Evolutionary conservation across 2,797 vertebrate species (phyloP), one percentile per base, ranked within the genome.

Genomic region (Meda fulgida): DNA sequence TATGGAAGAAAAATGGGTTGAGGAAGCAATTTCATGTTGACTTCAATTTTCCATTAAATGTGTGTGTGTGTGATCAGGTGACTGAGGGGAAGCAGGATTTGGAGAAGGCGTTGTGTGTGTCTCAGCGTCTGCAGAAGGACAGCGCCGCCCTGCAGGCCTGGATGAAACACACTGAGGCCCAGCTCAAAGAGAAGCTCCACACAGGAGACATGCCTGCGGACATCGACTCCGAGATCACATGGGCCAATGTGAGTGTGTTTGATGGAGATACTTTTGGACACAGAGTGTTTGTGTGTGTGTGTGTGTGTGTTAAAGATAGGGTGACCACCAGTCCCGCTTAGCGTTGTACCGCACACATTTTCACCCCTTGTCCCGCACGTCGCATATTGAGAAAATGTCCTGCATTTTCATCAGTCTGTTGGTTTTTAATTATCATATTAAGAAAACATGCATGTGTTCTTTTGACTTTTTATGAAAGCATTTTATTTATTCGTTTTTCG

Each of bases 81-180:
- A 99, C 98, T 0, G 98, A 99, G 89, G 97, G 98, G 7, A 99
- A 99, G 81, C 97, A 99, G 92, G 97, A 98, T 81, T 93, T 99
- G 1, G 98, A 99, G 89, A 96, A 96, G 89, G 97, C 98, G 23
- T 91, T 97, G 11, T 95, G 96, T 72, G 92, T 99, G 79, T 95
- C 98, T 71, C 95, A 96, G 70, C 97, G 93, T 90, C 94, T 98
- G 91, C 96, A 92, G 87, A 98, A 97, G 89, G 97, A 99, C 70
- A 94, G 94, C 18, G 48, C 91, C 0, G 87, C 90, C 29, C 93
- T 99, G 83, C 96, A 96, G 29, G 97, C 97, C 71, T 99, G 98
- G 98, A 95, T 99, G 65, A 91, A 90, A 48, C 86, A 90, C 43
- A 96, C 93, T 0, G 97, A 98, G 90, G 89, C 94, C 3, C 94